Percentiles rank a stretch among this genome's conserved stretches.
phyloP scores from a whole-genome alignment of 2,113 vertebrate genomes.

The Malurus cyaneus region DNA sequence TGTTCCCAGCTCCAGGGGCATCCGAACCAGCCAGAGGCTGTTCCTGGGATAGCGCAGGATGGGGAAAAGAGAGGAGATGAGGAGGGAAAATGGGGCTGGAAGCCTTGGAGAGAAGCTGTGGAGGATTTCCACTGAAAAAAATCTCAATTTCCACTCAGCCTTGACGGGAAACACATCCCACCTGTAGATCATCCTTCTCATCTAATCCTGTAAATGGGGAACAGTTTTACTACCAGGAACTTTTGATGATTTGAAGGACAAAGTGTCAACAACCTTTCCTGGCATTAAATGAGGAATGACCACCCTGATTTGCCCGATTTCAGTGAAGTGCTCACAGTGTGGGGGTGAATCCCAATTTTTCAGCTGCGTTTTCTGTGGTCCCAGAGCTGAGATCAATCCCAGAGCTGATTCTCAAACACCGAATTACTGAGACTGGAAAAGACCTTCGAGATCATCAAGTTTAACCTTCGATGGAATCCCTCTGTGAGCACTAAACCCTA shows the following conservation, averaged over 20 bases:
- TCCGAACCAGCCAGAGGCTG: neutral
- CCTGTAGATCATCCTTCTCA: neutral
- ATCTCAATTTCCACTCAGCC: neutral
- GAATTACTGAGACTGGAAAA: neutral
- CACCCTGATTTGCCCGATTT: fast-evolving
- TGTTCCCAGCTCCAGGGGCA: neutral
- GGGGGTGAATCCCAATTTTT: neutral
- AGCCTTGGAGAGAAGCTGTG: neutral
- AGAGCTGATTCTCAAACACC: neutral
- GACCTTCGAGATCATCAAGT: neutral
- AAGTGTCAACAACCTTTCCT: neutral
- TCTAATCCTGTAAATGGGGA: fast-evolving
- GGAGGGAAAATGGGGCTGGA: neutral
- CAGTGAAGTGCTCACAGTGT: fast-evolving
- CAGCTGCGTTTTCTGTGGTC: neutral
- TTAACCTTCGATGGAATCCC: neutral
- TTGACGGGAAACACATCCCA: neutral
- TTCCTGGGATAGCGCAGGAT: neutral
- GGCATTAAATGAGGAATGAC: neutral
- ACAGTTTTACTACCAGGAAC: neutral
- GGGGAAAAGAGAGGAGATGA: neutral
- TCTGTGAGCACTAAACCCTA: neutral
- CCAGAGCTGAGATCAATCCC: neutral
- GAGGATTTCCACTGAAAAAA: neutral
- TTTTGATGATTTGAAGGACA: neutral